Percentiles rank a stretch among this genome's conserved stretches.
phyloP scores from a whole-genome alignment of 2,113 vertebrate species.

The Meles meles region DNA sequence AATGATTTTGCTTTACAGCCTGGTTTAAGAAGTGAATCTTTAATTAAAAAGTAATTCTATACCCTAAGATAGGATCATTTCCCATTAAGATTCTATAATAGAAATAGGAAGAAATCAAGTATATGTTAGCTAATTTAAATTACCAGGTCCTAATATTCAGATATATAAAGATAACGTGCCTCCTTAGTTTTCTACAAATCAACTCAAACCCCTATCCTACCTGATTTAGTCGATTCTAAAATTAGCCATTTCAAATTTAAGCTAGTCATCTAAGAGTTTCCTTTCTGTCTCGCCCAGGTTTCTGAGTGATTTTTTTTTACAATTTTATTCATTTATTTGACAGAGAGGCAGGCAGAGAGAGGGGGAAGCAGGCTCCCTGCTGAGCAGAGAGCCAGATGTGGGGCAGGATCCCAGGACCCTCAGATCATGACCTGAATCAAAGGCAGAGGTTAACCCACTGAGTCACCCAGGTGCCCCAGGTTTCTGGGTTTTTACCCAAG shows the following conservation, averaged over 20 bases:
- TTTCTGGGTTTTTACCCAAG: neutral
- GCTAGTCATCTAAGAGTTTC: neutral
- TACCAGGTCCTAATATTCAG: neutral
- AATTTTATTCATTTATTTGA: too few relatives aligned
- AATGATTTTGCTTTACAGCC: neutral
- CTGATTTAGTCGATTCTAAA: neutral
- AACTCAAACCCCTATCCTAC: neutral
- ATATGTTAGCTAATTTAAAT: neutral
- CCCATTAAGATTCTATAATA: neutral
- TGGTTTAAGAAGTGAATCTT: neutral
- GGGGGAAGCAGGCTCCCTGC: too few relatives aligned
- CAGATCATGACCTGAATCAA: too few relatives aligned
- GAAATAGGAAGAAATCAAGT: neutral
- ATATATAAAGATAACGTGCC: neutral
- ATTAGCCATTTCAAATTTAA: neutral
- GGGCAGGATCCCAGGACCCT: too few relatives aligned
- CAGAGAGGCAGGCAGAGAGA: too few relatives aligned
- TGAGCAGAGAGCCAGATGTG: too few relatives aligned
- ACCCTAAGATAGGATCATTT: neutral
- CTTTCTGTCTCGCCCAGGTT: neutral
- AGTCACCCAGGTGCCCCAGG: too few relatives aligned
- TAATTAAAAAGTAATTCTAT: neutral
- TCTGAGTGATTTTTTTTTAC: neutral
- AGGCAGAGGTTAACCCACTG: too few relatives aligned
- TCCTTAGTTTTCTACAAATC: neutral